Base-by-base conservation (phyloP, 2,113 vertebrate species). In the Pteruthius melanotis region DNA sequence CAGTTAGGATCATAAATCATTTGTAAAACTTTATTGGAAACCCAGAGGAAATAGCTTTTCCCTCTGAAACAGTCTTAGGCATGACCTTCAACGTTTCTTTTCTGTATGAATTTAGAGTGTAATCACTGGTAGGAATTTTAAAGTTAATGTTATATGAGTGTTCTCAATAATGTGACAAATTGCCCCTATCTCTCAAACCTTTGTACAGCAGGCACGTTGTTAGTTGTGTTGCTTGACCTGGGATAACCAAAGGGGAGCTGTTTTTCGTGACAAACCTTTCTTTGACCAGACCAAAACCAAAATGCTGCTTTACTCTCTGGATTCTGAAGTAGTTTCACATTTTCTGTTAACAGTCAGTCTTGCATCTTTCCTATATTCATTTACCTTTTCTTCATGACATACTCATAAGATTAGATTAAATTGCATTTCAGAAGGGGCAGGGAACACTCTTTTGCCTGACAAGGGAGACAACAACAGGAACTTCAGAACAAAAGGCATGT, bases 1-100 rank as follows among this genome's bases (percentile, higher is more conserved):
- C 37, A 65, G 66, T 60, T 60, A 71, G 81, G 78, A 79, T 76
- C 91, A 90, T 87, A 94, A 95, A 93, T 95, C 61, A 89, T 83
- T 94, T 79, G 49, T 82, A 84, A 95, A 84, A 87, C 28, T 23
- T 53, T 80, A 85, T 54, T 87, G 65, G 75, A 93, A 89, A 69
- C 8, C 8, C 16, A 61, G 23, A 69, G 40, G 79, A 93, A 91
- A 95, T 53, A 74, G 31, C 37, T 91, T 93, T 91, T 87, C 45
- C 33, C 30, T 87, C 82, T 85, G 33, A 90, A 15, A 10, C 13
- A 45, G 16, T 42, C 57, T 72, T 64, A 50, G 45, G 74, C 10
- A n/a, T 87, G 84, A 91, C 82, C 87, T 96, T 93, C 81, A 80
- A 1, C 8, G 8, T 69, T 90, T 86, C 56, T 57, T 5, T 22